phyloP scores from a whole-genome alignment of 2,113 vertebrate species.

The Lontra canadensis region DNA sequence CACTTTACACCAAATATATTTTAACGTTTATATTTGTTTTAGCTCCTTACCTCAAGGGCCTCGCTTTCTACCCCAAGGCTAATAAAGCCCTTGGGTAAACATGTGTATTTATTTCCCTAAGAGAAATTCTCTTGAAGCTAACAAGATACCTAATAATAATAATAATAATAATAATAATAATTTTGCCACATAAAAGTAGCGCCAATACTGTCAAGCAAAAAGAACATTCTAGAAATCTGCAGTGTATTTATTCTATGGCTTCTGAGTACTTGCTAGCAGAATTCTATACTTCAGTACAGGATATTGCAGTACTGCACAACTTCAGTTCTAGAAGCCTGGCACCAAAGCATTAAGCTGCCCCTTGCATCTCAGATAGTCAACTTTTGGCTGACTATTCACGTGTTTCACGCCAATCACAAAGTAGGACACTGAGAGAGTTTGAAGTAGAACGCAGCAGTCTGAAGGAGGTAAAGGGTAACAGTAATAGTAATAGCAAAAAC shows the following conservation, averaged over 20 bases:
- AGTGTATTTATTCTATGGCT: neutral
- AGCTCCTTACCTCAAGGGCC: neutral
- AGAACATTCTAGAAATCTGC: neutral
- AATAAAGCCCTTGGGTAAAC: neutral
- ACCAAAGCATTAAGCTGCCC: neutral
- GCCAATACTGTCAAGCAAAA: neutral
- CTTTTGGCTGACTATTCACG: neutral
- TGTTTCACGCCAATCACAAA: neutral
- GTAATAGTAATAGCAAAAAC: neutral
- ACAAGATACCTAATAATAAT: neutral
- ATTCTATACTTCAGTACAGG: neutral
- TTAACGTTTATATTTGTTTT: constrained; percentile 1
- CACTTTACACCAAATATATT: neutral
- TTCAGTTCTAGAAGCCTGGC: neutral
- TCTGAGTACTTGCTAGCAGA: neutral
- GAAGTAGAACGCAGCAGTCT: neutral
- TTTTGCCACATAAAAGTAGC: neutral
- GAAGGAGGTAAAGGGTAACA: neutral
- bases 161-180: neutral
- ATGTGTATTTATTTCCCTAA: neutral
- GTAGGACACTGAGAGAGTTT: neutral
- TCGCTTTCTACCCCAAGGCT: neutral
- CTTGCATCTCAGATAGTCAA: neutral
- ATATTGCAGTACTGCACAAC: neutral
- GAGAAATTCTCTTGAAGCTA: neutral